Conservation (phyloP, 2,888 invertebrate species). For the Melikaiella ostensackeni region DNA sequence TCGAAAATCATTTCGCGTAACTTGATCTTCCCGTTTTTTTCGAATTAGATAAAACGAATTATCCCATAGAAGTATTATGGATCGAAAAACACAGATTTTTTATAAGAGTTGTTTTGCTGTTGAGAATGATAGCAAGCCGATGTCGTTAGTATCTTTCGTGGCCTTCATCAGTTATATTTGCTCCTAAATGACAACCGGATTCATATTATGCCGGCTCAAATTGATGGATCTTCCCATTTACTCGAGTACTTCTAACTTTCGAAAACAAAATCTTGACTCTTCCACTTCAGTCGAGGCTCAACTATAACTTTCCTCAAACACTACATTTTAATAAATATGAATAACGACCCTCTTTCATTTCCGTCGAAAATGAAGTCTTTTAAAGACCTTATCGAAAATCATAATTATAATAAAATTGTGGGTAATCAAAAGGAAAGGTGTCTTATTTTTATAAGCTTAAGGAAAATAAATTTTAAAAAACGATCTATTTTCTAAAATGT, state of each 20-base stretch:
- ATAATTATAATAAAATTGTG: too few species aligned
- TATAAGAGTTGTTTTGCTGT: conserved; percentile 58
- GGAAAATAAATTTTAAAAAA: neutral
- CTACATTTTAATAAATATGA: neutral
- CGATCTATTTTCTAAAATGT: neutral
- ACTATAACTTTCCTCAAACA: neutral
- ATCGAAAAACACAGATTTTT: conserved; percentile 54
- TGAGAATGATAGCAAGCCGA: conserved; percentile 53
- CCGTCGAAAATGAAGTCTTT: neutral
- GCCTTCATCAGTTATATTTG: conserved; percentile 70
- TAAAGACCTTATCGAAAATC: too few species aligned
- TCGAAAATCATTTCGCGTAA: neutral
- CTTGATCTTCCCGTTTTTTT: neutral
- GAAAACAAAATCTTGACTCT: neutral
- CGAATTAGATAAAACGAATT: neutral
- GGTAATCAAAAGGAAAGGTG: too few species aligned
- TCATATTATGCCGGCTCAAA: conserved; percentile 52
- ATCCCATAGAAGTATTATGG: neutral
- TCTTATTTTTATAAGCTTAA: neutral
- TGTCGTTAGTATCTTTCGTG: conserved; percentile 65
- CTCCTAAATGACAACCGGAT: conserved; percentile 65
- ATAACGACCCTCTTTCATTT: neutral
- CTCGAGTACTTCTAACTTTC: conserved; percentile 44
- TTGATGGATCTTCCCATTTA: conserved; percentile 64
- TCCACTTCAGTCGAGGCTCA: neutral